Evolutionary conservation across 2,113 vertebrate genomes (phyloP), one percentile per base, ranked within the genome.

Genomic region (Platysteira castanea): DNA sequence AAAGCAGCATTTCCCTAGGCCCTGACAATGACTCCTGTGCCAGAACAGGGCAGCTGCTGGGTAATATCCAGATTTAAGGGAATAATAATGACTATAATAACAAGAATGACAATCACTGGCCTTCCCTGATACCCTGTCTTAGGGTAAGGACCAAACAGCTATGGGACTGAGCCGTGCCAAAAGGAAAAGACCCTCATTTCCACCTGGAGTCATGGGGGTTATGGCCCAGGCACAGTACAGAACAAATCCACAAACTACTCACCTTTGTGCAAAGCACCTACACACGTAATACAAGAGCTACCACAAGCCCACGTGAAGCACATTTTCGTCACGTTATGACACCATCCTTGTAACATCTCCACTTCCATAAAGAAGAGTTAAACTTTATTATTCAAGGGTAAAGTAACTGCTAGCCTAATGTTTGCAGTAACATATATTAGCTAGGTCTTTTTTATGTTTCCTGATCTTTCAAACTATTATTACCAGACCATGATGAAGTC

Each of bases 381-480:
- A 75, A 89, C 6, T 82, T 82, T 7, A 77, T 49, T 44, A 7
- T 65, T 89, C 37, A 50, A 84, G 31, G 30, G 41, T 52, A 35
- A 89, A 80, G 50, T 21, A 94, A 60, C 9, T 30, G 63, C 90
- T 30, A 33, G 26, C 35, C 64, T 89, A 65, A 64, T 7, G 8
- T 57, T 31, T 69, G 52, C 71, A 49, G 69, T 37, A 85, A 60
- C 23, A 56, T 65, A 8, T 30, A 73, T 89, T 61, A 73, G 37
- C 37, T 39, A 28, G 8, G 59, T 35, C 27, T 81, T 92, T 81
- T 74, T 54, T n/a, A 56, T 31, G 41, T 81, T 84, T 90, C 46
- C 89, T 57, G 52, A 78, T 84, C 87, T 95, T 89, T 87, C 73
- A 81, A 82, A 73, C n/a, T 73, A 93, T 81, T 90, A 89, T 82